Base-by-base conservation (phyloP, 1,140 invertebrate species). In the Mya arenaria region DNA sequence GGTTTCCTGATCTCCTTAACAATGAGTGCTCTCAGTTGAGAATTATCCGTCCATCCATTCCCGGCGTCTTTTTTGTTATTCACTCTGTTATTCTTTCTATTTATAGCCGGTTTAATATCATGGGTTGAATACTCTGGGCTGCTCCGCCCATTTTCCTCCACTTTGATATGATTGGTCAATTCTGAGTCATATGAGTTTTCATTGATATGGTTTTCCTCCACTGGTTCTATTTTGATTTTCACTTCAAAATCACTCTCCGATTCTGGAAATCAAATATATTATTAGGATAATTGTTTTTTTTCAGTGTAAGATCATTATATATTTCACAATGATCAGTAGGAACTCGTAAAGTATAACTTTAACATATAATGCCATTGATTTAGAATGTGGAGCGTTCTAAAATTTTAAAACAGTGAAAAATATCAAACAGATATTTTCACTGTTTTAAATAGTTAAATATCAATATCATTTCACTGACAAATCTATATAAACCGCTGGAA, bases 1-100 rank as follows among this genome's bases (percentile, higher is more conserved):
- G 78, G 78, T 72, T 81, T 81, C 41, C 68, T 10, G 5, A 81
- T 30, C 36, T 81, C 78, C 41, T 62, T 81, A 17, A 81, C 55
- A 19, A 81, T 68, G 10, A 72, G 25, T 37, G 62, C 36, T 60
- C 78, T 0, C 62, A 81, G 63, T 5, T 71, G 56, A 30, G 48
- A 36, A 81, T 81, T 81, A 52, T 44, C 44, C 23, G 44, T 60
- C 66, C 66, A 81, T 23, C 48, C 30, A 44, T 71, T 81, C n/a
- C n/a, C n/a, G 13, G 48, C 0, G 32, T 81, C 78, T 52, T 81
- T 80, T 39, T 81, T 81, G 19, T 60, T 55, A 65, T 62, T 81
- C 28, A 56, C 23, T 41, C 72, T 81, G 13, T 68, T 41, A 66
- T 55, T 62, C 68, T 68, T 68, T 52, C 68, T 63, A 68, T 78